phyloP scores from a whole-genome alignment of 2,113 vertebrate genomes.

The Poeciliopsis retropinna region DNA sequence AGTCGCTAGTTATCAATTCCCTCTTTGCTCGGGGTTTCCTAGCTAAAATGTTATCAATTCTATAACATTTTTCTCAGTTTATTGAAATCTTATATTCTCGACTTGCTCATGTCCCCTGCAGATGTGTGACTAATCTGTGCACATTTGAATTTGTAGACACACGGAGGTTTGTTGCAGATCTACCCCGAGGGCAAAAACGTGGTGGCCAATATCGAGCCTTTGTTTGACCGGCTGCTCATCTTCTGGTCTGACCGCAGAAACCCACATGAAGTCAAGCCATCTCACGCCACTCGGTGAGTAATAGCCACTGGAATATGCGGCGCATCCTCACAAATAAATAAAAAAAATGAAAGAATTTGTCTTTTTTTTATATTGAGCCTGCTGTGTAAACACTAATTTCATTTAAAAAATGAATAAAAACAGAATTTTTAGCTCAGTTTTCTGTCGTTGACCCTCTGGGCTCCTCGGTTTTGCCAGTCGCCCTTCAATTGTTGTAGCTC shows the following conservation, averaged over 20 bases:
- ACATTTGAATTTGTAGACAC: slow-evolving; percentile 72
- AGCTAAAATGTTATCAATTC: too few species aligned
- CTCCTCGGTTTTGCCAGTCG: background rate
- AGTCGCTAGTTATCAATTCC: background rate
- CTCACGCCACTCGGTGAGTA: slow-evolving; percentile 87
- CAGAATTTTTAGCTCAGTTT: background rate
- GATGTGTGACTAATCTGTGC: slow-evolving; percentile 11
- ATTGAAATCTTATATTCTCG: background rate
- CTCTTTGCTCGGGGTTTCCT: background rate
- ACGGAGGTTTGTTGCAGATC: slow-evolving; percentile 89
- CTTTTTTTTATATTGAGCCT: background rate
- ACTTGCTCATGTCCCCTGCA: background rate
- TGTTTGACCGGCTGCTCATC: slow-evolving; percentile 90
- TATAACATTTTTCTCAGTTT: background rate
- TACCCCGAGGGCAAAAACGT: slow-evolving; percentile 87
- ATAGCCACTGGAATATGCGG: background rate
- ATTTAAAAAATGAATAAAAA: background rate
- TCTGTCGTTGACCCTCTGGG: background rate
- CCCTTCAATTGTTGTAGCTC: background rate
- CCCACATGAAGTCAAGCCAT: slow-evolving; percentile 92
- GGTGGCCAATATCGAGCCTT: slow-evolving; percentile 89
- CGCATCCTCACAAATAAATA: background rate
- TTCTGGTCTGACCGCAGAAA: slow-evolving; percentile 95
- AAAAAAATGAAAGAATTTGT: background rate
- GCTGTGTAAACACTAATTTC: too few species aligned